These are phyloP conservation scores for Stenodema calcarata DNA, from an alignment of 2,888 invertebrate species.

Conservation along the genomic window DNA sequence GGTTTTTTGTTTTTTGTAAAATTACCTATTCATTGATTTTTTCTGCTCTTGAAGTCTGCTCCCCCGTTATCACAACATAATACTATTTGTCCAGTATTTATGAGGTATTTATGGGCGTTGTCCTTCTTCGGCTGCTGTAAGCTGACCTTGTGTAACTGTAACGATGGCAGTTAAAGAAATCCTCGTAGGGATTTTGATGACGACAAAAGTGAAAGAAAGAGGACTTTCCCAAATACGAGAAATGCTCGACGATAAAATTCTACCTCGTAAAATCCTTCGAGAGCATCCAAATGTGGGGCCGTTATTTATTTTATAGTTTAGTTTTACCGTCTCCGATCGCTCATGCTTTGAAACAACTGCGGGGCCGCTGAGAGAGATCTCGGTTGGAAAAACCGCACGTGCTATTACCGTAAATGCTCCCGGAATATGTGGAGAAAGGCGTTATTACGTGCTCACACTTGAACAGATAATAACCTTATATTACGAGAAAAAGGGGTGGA, in stretches of 20 bases:
- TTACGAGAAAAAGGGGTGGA: not conserved
- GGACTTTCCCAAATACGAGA: not conserved
- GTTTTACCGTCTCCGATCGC: not conserved
- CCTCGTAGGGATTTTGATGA: not conserved
- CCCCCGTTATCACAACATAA: no score
- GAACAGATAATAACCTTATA: constrained; percentile 11
- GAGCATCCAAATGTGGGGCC: not conserved
- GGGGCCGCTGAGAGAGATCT: not conserved
- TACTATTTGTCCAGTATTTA: no score
- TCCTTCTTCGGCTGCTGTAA: no score
- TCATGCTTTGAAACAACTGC: not conserved
- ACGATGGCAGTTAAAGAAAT: not conserved
- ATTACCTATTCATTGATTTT: no score
- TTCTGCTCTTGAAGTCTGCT: no score
- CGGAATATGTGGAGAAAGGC: not conserved
- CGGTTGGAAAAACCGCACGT: not conserved
- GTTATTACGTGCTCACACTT: constrained; percentile 19
- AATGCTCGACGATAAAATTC: not conserved
- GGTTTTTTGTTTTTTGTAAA: no score
- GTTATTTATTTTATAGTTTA: not conserved
- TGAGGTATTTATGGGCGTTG: no score
- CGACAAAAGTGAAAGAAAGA: not conserved
- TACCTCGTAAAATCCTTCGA: not conserved
- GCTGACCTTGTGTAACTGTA: no score
- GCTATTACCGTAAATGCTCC: not conserved